Percentiles rank a stretch among this genome's conserved stretches.
Conservation (phyloP, 35 echinoderm and acorn worm species). For the Holothuria glaberrima region DNA sequence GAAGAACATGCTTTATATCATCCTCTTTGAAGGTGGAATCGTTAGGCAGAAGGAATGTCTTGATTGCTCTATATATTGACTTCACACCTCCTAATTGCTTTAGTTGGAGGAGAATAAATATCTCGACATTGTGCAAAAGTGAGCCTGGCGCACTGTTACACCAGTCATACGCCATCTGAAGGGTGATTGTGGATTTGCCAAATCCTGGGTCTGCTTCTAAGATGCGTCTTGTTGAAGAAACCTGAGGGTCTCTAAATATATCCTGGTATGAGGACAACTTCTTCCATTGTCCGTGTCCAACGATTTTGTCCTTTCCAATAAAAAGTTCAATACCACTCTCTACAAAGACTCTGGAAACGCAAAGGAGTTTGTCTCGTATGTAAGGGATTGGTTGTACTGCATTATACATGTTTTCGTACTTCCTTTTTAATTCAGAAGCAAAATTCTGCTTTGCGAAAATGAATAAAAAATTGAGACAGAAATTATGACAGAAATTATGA, state of each 20-base stretch:
- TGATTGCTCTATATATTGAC: not conserved
- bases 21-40: not conserved
- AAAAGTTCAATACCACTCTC: not conserved
- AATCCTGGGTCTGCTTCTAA: conserved; percentile 6
- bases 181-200: conserved; percentile 1
- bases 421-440: not conserved
- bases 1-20: not conserved
- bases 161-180: conserved; percentile 17
- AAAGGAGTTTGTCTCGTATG: not conserved
- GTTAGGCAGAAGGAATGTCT: not conserved
- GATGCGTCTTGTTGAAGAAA: not conserved
- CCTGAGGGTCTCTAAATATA: not conserved
- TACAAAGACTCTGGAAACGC: conserved; percentile 1
- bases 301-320: not conserved
- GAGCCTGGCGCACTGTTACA: not conserved
- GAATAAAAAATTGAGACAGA: too few species aligned
- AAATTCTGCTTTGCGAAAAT: not conserved
- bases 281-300: not conserved
- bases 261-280: not conserved
- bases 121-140: not conserved
- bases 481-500: too few species aligned
- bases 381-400: conserved; percentile 20
- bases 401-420: conserved; percentile 10
- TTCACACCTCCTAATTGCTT: not conserved
- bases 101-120: not conserved